Conservation (phyloP, 1,140 invertebrate species). For the Drosophila navojoa region DNA sequence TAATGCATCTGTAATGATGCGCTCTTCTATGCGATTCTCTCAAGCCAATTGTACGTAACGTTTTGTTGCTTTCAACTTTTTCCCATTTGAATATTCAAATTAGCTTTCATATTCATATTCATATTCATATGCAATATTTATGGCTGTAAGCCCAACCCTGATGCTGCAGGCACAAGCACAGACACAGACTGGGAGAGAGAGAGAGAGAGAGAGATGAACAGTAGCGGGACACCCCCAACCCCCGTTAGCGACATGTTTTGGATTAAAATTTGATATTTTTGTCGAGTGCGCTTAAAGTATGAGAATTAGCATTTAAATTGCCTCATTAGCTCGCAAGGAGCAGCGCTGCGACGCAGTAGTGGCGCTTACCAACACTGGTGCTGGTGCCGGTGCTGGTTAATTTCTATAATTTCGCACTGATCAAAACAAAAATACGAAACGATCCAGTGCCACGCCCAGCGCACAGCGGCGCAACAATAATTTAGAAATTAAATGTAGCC, state of each 20-base stretch:
- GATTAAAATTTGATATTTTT: slow-evolving; percentile 79
- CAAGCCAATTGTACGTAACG: background rate
- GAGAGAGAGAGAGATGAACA: background rate
- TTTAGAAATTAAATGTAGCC: slow-evolving; percentile 78
- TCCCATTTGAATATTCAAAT: slow-evolving; percentile 59
- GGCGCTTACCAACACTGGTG: slow-evolving; percentile 26
- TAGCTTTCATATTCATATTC: slow-evolving; percentile 60
- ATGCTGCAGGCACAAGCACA: slow-evolving; percentile 29
- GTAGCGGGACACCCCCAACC: slow-evolving; percentile 21
- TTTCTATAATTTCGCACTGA: slow-evolving; percentile 67
- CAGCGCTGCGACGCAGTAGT: background rate
- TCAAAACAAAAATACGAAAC: slow-evolving; percentile 75
- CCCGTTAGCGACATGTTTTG: slow-evolving; percentile 36
- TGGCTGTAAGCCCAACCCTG: slow-evolving; percentile 56
- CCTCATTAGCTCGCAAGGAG: slow-evolving; percentile 49
- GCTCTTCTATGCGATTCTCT: slow-evolving; percentile 10
- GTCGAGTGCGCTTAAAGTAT: slow-evolving; percentile 45
- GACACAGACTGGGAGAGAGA: background rate
- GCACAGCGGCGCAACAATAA: slow-evolving; percentile 64
- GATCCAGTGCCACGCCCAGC: slow-evolving; percentile 58
- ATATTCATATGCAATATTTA: slow-evolving; percentile 22
- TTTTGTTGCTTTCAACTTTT: slow-evolving; percentile 27
- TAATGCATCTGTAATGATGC: background rate
- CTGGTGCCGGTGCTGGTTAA: slow-evolving; percentile 1
- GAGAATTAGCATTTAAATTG: slow-evolving; percentile 76